Evolutionary conservation across 2,797 vertebrate genomes (phyloP), one percentile per base, ranked within the genome.

Genomic region (Peromyscus attwateri): DNA sequence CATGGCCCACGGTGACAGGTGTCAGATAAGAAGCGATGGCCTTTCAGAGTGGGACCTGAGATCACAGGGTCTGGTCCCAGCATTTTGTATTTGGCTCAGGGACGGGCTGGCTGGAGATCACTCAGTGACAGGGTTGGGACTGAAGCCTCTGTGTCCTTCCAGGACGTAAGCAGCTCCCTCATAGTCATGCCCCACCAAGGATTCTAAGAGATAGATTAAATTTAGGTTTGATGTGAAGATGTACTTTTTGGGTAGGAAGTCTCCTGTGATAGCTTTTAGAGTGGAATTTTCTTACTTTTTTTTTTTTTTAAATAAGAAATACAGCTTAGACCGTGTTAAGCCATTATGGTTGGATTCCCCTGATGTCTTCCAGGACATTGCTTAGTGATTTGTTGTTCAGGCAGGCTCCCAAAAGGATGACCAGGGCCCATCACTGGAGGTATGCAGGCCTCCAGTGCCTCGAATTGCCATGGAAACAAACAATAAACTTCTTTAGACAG

Each of bases 331-430:
- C 25, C n/a, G 68, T 95, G 95, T 96, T 77, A 90, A 95, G 77
- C 87, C n/a, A 25, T 87, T 14, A 23, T 57, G 91, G 89, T 52
- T 92, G 57, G 64, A 64, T 87, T 80, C 83, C 60, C 76, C 68
- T 73, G 55, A 8, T 64, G 27, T 97, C 95, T 96, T 88, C 40
- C 0, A 27, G 73, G 95, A 85, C 77, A 91, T 94, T 2, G 0
- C 60, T 94, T 91, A 66, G 77, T 80, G 89, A 66, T 79, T 92
- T 95, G 87, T 94, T 95, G 49, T 87, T 92, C 83, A 90, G 95
- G 43, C 80, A 90, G 87, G 43, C 89, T 95, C 60, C 1, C 43
- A 68, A 87, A 95, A 97, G 91, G 92, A 19, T 94, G 96, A 84
- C 79, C 73, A 81, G 80, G 87, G 57, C 95, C 89, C 76, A 13